These are phyloP conservation scores for Peromyscus eremicus DNA, from an alignment of 2,797 vertebrate genomes.

Conservation along the genomic window DNA sequence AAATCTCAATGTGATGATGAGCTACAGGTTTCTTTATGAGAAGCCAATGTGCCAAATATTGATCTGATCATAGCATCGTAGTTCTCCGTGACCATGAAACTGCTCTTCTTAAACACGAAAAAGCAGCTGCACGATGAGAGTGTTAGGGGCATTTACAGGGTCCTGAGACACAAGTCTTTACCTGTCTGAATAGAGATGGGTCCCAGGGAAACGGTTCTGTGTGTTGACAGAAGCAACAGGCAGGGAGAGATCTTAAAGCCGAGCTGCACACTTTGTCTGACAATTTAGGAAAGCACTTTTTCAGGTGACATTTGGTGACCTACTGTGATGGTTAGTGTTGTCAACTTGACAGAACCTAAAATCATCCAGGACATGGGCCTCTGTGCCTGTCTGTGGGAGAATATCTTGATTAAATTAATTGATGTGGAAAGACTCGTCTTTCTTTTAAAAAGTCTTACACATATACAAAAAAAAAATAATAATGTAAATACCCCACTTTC, in stretches of 20 bases:
- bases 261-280: not conserved
- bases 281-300: not conserved
- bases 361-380: not conserved
- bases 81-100: not conserved
- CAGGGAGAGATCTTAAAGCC: not conserved
- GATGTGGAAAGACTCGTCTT: not conserved
- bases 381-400: not conserved
- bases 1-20: not conserved
- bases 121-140: not conserved
- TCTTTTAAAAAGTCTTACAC: not conserved
- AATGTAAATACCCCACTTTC: not conserved
- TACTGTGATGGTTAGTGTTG: not conserved
- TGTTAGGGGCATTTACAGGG: not conserved
- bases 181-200: not conserved
- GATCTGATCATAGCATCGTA: not conserved
- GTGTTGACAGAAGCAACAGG: not conserved
- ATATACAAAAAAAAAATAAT: not conserved
- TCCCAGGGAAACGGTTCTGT: not conserved
- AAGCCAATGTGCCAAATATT: not conserved
- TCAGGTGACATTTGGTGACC: not conserved
- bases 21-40: not conserved
- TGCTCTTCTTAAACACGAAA: constrained; percentile 19
- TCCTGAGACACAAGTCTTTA: not conserved
- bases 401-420: not conserved
- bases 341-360: not conserved